Base-by-base conservation (phyloP, 2,888 invertebrate genomes). In the Spisula solida region DNA sequence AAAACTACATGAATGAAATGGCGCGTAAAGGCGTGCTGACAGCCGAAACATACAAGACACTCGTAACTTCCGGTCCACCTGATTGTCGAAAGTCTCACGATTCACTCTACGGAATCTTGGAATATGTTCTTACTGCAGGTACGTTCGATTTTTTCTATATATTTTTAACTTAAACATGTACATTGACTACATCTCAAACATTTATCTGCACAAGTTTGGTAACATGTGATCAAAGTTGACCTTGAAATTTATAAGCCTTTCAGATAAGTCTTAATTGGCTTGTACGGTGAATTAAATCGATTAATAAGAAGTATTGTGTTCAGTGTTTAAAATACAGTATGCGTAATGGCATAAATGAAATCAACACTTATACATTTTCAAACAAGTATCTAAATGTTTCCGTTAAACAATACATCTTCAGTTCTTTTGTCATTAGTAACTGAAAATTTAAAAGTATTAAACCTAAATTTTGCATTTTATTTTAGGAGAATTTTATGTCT, bases 41-140 rank as follows among this genome's bases (percentile, higher is more conserved):
- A 10, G 93, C 94, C 0, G 96, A 96, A 78, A 95, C 95, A 0
- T 96, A 96, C 92, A 94, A 94, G 51, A 93, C 95, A 25, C 91
- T 96, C 85, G 95, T 95, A 0, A 93, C 94, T 16, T 94, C 95
- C 14, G 93, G 95, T 1, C 96, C 96, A 10, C 86, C 93, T n/a
- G 95, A 95, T 81, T 90, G 93, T 48, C 86, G 95, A 81, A 92
- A 89, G 51, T 94, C 93, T 51, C 94, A 96, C 66, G 96, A 96
- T 87, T 94, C 95, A 0, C 90, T 96, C 78, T 95, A 96, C 81
- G 93, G 94, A 18, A 95, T 95, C n/a, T 90, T 96, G 82, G 95
- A 96, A 84, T 94, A 94, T 88, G 93, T 96, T 34, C 90, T 96
- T 1, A 93, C 95, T n/a, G 94, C 95, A 87, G 96, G 96, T 96